phyloP scores from a whole-genome alignment of 1,140 invertebrate genomes.

The Metaphire vulgaris region DNA sequence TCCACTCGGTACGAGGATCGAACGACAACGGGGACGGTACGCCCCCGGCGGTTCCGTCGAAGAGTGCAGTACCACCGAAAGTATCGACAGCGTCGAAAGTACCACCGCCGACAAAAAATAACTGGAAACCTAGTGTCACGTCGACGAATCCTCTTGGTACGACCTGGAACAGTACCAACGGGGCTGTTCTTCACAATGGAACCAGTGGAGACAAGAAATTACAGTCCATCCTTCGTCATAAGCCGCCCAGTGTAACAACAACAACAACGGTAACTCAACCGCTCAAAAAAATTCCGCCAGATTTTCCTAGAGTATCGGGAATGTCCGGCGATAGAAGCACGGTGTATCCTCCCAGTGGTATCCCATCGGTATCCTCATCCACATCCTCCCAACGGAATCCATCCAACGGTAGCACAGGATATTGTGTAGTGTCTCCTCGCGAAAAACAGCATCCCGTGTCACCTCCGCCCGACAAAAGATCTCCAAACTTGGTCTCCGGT shows the following conservation, averaged over 20 bases:
- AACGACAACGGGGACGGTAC: background rate
- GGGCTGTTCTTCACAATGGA: too few species aligned
- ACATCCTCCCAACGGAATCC: too few species aligned
- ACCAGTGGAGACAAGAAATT: too few species aligned
- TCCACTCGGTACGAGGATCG: background rate
- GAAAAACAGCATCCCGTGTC: background rate
- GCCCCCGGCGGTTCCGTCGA: background rate
- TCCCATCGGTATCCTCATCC: too few species aligned
- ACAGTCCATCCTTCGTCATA: too few species aligned
- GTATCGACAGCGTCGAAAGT: background rate
- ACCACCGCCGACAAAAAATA: background rate
- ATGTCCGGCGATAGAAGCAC: background rate
- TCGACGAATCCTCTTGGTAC: background rate
- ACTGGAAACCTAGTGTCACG: background rate
- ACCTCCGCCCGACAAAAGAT: background rate
- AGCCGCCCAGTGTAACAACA: too few species aligned
- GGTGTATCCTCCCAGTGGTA: background rate
- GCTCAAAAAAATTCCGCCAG: too few species aligned
- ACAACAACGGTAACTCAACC: too few species aligned
- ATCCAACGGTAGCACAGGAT: too few species aligned
- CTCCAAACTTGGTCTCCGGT: background rate
- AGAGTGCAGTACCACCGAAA: background rate
- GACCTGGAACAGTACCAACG: background rate
- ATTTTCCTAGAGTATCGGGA: too few species aligned
- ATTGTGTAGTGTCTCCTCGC: background rate